A percentile compares a stretch with the other conserved stretches of the same genome.
phyloP scores from a whole-genome alignment of 1,140 invertebrate genomes.

The Megalopta genalis region DNA sequence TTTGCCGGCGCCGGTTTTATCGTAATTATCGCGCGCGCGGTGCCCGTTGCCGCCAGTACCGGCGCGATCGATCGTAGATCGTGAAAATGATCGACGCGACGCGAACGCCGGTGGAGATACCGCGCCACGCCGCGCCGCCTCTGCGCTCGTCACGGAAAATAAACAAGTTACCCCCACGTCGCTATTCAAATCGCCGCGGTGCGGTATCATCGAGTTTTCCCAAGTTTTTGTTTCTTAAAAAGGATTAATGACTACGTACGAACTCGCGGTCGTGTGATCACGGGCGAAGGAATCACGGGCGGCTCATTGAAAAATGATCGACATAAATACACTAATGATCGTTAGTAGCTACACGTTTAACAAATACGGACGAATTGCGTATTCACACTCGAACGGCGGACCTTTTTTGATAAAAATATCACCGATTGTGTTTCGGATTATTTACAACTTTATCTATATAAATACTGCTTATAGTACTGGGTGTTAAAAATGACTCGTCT shows the following conservation, averaged over 20 bases:
- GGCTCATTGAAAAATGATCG: too few species aligned
- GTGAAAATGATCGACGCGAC: slow-evolving; percentile 53
- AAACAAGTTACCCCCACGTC: not conserved
- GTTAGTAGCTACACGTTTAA: too few species aligned
- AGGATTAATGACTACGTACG: slow-evolving; percentile 20
- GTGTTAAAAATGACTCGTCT: too few species aligned
- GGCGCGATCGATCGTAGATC: slow-evolving; percentile 57
- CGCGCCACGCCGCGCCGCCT: not conserved
- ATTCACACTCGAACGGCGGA: too few species aligned
- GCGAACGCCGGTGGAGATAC: not conserved
- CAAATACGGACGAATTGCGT: too few species aligned
- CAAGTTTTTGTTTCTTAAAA: slow-evolving; percentile 17
- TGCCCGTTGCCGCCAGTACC: slow-evolving; percentile 27
- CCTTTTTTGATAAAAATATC: too few species aligned
- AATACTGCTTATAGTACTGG: too few species aligned
- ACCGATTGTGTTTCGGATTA: too few species aligned
- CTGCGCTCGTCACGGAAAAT: not conserved
- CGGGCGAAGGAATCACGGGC: not conserved
- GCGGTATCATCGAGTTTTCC: not conserved
- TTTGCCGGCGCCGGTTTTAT: slow-evolving; percentile 55
- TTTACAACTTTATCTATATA: too few species aligned
- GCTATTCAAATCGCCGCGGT: not conserved
- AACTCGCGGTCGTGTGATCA: not conserved
- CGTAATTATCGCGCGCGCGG: slow-evolving; percentile 57
- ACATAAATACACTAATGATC: too few species aligned